A percentile compares a stretch with the other conserved stretches of the same genome.
phyloP scores from a whole-genome alignment of 2,888 invertebrate species.

The Miltochrista miniata region DNA sequence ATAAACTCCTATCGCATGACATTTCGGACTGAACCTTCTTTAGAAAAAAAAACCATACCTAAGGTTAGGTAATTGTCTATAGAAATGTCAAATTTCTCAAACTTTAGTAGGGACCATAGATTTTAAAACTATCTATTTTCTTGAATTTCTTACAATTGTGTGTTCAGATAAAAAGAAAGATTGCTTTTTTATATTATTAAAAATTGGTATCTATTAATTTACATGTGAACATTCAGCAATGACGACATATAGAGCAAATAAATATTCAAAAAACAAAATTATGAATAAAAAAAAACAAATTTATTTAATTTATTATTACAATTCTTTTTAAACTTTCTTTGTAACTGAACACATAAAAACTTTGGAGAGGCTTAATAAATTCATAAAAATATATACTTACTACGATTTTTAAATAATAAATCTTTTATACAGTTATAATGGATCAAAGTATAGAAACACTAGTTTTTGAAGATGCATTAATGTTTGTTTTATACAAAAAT shows the following conservation, averaged over 20 bases:
- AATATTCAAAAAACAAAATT: not conserved
- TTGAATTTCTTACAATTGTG: not conserved
- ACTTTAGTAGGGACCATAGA: conserved; percentile 78
- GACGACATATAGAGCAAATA: not conserved
- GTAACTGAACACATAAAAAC: conserved; percentile 5
- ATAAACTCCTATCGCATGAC: conserved; percentile 39
- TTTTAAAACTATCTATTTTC: conserved; percentile 30
- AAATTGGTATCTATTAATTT: not conserved
- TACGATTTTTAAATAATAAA: conserved; percentile 40
- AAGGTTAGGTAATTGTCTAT: conserved; percentile 42
- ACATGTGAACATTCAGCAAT: not conserved
- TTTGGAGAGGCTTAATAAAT: conserved; percentile 5
- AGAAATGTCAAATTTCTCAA: conserved; percentile 52
- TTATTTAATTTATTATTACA: too few species aligned
- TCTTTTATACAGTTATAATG: conserved; percentile 52
- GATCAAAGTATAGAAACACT: conserved; percentile 31
- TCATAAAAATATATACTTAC: conserved; percentile 2
- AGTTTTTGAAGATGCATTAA: too few species aligned
- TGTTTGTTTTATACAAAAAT: not conserved
- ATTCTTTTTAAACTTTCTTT: not conserved
- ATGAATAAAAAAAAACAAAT: too few species aligned
- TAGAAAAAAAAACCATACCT: conserved; percentile 34
- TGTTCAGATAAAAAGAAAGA: conserved; percentile 8
- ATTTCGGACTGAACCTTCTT: conserved; percentile 56
- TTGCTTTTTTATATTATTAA: not conserved